Evolutionary conservation across 2,797 vertebrate genomes (phyloP).

Genomic region (Alosa sapidissima): DNA sequence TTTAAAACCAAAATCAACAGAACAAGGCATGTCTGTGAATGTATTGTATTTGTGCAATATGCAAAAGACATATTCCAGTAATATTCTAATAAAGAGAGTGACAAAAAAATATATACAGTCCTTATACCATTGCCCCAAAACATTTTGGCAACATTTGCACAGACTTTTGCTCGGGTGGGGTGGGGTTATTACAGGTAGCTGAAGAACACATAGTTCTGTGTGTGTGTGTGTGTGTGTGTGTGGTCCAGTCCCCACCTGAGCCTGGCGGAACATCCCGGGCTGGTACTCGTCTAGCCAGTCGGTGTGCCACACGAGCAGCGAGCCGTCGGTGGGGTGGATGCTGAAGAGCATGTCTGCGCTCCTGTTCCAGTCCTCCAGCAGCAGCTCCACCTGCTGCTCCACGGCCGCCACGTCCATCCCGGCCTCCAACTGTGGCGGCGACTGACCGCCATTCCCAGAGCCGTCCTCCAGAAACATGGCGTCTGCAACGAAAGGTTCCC

Average conservation of each 20-base stretch:
- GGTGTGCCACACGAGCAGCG: constrained; percentile 94
- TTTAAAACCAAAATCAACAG: too few species aligned
- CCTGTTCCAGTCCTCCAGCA: constrained; percentile 93
- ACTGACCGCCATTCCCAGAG: constrained; percentile 63
- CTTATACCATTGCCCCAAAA: too few species aligned
- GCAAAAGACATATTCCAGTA: not conserved
- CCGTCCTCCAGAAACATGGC: constrained; percentile 72
- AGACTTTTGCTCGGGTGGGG: too few species aligned
- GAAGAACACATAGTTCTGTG: not conserved
- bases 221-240: not conserved
- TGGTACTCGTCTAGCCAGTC: constrained; percentile 99
- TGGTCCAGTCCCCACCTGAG: constrained; percentile 80
- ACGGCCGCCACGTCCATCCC: constrained; percentile 76
- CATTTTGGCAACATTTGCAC: too few species aligned
- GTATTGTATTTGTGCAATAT: too few species aligned
- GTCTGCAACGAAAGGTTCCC: constrained; percentile 50
- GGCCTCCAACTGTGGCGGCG: constrained; percentile 54
- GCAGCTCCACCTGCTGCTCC: constrained; percentile 90
- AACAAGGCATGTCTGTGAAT: too few species aligned
- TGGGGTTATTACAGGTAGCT: too few species aligned
- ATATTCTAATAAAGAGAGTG: too few species aligned
- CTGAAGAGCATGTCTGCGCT: constrained; percentile 97
- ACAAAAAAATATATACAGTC: too few species aligned
- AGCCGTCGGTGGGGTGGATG: constrained; percentile 97
- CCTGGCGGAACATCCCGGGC: constrained; percentile 97